These are phyloP conservation scores for Drosophila orena DNA, from an alignment of 1,140 invertebrate species.

Conservation along the genomic window DNA sequence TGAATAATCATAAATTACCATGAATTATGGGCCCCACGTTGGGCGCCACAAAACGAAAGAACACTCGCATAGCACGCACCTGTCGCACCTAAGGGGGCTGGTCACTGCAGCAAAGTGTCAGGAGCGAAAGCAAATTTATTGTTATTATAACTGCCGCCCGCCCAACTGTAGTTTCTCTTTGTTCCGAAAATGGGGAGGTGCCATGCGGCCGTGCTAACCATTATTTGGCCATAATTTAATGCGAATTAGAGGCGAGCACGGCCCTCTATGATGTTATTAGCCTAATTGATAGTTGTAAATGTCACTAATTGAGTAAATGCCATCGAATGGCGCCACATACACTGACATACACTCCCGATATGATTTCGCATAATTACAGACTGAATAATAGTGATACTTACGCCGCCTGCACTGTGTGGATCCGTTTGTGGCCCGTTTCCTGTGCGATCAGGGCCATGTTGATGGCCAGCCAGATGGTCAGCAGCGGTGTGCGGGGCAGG, in stretches of 20 bases:
- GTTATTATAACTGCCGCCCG: conserved; percentile 45
- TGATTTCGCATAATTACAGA: conserved; percentile 30
- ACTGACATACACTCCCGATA: neutral
- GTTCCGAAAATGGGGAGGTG: conserved; percentile 6
- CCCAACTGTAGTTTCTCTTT: conserved; percentile 27
- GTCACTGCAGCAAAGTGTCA: conserved; percentile 66
- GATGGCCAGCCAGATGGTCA: conserved; percentile 83
- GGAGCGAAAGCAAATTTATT: conserved; percentile 59
- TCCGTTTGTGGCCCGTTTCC: conserved; percentile 73
- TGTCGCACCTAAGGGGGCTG: conserved; percentile 25
- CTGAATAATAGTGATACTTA: conserved; percentile 55
- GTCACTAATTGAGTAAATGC: conserved; percentile 61
- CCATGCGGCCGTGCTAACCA: conserved; percentile 19
- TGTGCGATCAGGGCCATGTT: conserved; percentile 81
- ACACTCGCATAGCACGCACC: conserved; percentile 40
- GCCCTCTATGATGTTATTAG: conserved; percentile 63
- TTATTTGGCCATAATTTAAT: conserved; percentile 62
- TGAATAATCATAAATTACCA: conserved; percentile 77
- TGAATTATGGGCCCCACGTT: conserved; percentile 60
- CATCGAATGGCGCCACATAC: conserved; percentile 18
- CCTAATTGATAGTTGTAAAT: conserved; percentile 69
- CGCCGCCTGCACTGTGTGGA: conserved; percentile 80
- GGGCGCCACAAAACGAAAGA: conserved; percentile 18
- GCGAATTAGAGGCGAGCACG: conserved; percentile 49
- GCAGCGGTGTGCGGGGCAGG: conserved; percentile 69